Conservation (phyloP, 1,140 invertebrate genomes). For the Aplysia californica region DNA sequence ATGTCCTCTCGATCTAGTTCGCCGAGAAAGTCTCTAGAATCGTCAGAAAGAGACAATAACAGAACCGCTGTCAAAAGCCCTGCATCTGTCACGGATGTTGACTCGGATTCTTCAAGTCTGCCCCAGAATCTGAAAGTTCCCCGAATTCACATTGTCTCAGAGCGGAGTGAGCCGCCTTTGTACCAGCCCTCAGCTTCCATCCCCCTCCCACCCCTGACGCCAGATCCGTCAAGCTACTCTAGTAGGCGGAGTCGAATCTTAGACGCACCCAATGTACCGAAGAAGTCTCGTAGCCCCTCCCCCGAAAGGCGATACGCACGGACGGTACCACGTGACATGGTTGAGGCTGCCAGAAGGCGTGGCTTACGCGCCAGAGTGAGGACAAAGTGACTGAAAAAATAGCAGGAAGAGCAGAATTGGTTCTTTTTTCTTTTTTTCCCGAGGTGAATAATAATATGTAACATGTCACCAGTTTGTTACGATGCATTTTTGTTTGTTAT, state of each 20-base stretch:
- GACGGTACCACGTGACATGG: constrained; percentile 56
- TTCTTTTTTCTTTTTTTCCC: no score
- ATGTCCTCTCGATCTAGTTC: constrained; percentile 9
- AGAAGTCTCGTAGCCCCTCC: constrained; percentile 50
- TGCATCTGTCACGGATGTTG: constrained; percentile 32
- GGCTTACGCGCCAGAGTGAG: constrained; percentile 50
- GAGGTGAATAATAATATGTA: no score
- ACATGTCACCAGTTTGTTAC: no score
- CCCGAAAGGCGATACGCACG: constrained; percentile 58
- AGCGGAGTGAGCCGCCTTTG: no score
- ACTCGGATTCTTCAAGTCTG: no score
- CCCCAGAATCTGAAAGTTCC: constrained; percentile 36
- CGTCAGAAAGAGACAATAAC: constrained; percentile 35
- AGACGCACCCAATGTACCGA: constrained; percentile 57
- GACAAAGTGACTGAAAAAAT: constrained; percentile 56
- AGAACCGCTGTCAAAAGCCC: neutral
- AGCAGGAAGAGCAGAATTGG: no score
- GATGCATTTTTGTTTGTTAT: no score
- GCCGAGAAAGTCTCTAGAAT: neutral
- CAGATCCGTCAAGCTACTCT: constrained; percentile 56
- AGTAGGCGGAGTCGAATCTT: constrained; percentile 57
- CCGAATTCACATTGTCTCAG: constrained; percentile 59
- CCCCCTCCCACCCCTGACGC: constrained; percentile 46
- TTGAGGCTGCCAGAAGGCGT: constrained; percentile 50
- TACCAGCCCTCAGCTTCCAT: no score